These are phyloP conservation scores for Gadus chalcogrammus DNA, from an alignment of 2,113 vertebrate genomes.

Conservation along the genomic window DNA sequence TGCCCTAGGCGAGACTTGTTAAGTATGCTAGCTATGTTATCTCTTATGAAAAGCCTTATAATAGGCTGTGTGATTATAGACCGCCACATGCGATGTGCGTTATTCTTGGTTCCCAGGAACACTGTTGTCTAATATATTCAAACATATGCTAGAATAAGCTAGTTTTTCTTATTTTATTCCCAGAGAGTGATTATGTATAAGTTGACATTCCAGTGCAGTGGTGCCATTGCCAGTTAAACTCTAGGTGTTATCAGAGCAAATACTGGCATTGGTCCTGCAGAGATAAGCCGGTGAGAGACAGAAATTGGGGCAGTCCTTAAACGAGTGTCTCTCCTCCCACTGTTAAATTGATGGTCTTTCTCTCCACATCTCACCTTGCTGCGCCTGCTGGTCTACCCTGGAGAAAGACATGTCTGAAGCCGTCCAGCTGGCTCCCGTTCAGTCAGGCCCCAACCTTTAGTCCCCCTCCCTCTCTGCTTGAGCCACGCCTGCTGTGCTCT, in stretches of 20 bases:
- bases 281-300: slow-evolving; percentile 2
- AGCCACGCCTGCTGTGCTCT: background rate
- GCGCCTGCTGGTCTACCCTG: background rate
- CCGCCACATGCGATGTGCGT: background rate
- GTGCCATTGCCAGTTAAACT: too few relatives aligned
- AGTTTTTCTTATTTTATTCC: too few relatives aligned
- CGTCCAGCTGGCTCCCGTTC: background rate
- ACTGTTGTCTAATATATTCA: too few relatives aligned
- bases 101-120: too few relatives aligned
- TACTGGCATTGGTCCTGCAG: background rate
- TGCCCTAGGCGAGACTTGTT: background rate
- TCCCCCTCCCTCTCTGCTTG: too few relatives aligned
- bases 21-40: background rate
- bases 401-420: background rate
- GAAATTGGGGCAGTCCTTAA: background rate
- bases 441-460: background rate
- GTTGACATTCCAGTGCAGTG: too few relatives aligned
- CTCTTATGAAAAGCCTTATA: background rate
- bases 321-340: background rate
- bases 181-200: too few relatives aligned
- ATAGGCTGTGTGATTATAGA: background rate
- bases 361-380: background rate
- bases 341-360: background rate
- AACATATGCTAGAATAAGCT: too few relatives aligned
- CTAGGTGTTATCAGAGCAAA: too few relatives aligned